Conservation (phyloP, 1,140 invertebrate genomes). For the Diorhabda elongata region DNA sequence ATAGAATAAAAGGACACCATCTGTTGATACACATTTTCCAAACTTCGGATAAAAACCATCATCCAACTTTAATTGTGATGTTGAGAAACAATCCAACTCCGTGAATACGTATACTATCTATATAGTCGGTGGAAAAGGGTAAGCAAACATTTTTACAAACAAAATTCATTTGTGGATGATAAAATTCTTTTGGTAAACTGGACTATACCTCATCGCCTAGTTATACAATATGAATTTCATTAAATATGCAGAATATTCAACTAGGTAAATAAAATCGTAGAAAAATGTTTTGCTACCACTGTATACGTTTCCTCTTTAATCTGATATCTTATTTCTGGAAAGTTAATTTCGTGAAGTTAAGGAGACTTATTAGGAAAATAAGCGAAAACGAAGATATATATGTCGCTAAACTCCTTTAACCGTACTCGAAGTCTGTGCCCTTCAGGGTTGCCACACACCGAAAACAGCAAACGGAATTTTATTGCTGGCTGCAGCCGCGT, state of each 20-base stretch:
- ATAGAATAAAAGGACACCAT: constrained; percentile 2
- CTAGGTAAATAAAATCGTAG: no score
- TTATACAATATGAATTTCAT: no score
- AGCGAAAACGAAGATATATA: constrained; percentile 3
- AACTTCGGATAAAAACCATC: not conserved
- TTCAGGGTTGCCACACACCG: not conserved
- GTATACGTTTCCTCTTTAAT: no score
- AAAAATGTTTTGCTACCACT: no score
- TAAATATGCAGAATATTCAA: no score
- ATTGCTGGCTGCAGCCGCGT: constrained; percentile 11
- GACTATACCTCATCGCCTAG: no score
- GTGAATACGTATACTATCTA: not conserved
- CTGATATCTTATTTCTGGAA: no score
- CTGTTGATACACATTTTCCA: constrained; percentile 2
- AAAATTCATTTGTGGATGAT: no score
- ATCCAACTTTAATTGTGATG: not conserved
- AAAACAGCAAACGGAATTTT: constrained; percentile 11
- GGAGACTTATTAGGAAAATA: constrained; percentile 5
- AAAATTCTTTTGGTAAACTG: no score
- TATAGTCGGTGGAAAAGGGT: not conserved
- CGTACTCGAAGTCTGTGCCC: not conserved
- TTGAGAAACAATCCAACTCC: not conserved
- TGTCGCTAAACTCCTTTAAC: not conserved
- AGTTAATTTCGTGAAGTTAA: no score
- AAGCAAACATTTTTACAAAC: not conserved